These are phyloP conservation scores for Xestobium rufovillosum DNA, from an alignment of 2,888 invertebrate species.

Conservation along the genomic window DNA sequence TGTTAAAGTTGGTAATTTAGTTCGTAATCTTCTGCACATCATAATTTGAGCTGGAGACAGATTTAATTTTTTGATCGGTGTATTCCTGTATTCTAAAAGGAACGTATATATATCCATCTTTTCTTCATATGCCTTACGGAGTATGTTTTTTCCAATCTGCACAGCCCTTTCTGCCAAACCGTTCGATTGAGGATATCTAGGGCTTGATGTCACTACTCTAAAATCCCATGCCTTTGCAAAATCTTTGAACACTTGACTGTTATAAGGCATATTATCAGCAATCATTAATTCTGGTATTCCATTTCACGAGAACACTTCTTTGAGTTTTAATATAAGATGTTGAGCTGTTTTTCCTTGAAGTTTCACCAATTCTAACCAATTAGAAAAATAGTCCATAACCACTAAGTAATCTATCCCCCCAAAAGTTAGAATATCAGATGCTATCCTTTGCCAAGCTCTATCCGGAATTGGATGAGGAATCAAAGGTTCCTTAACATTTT, in stretches of 20 bases:
- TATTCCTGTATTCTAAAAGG: too few relatives aligned
- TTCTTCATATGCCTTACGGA: too few relatives aligned
- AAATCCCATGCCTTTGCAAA: conserved; percentile 22
- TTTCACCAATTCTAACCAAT: conserved; percentile 24
- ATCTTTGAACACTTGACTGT: conserved; percentile 16
- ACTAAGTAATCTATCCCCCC: conserved; percentile 20
- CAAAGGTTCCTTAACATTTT: conserved; percentile 8
- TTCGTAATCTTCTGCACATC: too few relatives aligned
- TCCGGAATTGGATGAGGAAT: too few relatives aligned
- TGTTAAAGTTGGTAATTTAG: too few relatives aligned
- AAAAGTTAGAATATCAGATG: conserved; percentile 17
- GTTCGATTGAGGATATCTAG: conserved; percentile 21
- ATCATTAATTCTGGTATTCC: conserved; percentile 21
- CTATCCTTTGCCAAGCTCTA: conserved; percentile 20
- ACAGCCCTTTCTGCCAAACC: conserved; percentile 24
- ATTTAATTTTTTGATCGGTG: too few relatives aligned
- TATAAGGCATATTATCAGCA: conserved; percentile 24
- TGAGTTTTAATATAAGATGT: conserved; percentile 18
- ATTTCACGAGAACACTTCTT: conserved; percentile 20
- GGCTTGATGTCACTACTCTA: conserved; percentile 19
- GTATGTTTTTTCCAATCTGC: conserved; percentile 19
- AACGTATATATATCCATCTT: too few relatives aligned
- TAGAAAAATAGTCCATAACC: conserved; percentile 25
- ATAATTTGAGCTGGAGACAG: too few relatives aligned
- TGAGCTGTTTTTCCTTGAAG: conserved; percentile 12